Percentiles rank a stretch among this genome's conserved stretches.
Evolutionary conservation across 2,888 invertebrate species (phyloP).

Genomic region (Myopa testacea): DNA sequence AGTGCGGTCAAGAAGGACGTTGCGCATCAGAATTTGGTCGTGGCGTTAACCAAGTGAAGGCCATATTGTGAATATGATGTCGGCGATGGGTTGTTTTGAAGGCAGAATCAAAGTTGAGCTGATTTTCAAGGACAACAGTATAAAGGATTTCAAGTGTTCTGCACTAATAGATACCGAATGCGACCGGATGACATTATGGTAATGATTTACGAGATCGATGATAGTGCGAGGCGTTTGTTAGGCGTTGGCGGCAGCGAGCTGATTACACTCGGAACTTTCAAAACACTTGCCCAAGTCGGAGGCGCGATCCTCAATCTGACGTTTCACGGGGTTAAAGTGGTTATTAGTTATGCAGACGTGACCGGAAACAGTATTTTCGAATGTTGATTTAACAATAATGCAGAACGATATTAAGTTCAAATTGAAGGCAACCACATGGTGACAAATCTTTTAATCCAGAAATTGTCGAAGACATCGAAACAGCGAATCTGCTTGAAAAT

Average conservation of each 20-base stretch:
- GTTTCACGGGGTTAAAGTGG: constrained; percentile 26
- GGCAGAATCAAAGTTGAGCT: neutral
- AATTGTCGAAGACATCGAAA: neutral
- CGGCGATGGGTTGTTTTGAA: neutral
- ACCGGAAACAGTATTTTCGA: constrained; percentile 24
- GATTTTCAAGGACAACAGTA: constrained; percentile 1
- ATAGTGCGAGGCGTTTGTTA: constrained; percentile 2
- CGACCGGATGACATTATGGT: constrained; percentile 30
- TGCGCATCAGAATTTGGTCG: neutral
- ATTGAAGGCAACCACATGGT: neutral
- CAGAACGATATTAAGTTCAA: constrained; percentile 3
- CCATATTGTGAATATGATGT: neutral
- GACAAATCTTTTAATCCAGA: neutral
- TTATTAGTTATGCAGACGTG: constrained; percentile 23
- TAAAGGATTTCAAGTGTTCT: neutral
- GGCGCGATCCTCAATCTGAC: constrained; percentile 9
- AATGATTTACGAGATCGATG: constrained; percentile 7
- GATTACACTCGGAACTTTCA: constrained; percentile 35
- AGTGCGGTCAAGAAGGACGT: constrained; percentile 21
- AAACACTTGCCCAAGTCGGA: neutral
- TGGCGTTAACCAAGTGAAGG: neutral
- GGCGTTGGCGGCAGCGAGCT: constrained; percentile 23
- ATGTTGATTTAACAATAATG: neutral
- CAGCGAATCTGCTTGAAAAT: neutral
- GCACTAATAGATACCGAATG: constrained; percentile 18